Conservation (phyloP, 1,140 invertebrate species). For the Sycobia sp. region DNA sequence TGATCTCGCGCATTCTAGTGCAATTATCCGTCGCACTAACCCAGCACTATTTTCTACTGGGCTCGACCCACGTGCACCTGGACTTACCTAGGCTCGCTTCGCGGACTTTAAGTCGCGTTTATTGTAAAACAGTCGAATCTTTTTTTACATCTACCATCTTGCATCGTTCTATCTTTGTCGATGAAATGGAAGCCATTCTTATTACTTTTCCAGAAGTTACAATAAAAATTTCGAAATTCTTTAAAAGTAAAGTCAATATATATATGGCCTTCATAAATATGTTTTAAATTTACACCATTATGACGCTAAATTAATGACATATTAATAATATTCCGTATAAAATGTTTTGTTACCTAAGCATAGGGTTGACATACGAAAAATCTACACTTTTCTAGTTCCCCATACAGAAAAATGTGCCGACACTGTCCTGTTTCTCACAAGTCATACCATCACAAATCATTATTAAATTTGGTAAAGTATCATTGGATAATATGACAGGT, state of each 20-base stretch:
- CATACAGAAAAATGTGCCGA: too few species aligned
- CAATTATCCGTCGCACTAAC: too few species aligned
- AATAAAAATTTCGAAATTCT: constrained; percentile 46
- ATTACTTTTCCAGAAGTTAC: constrained; percentile 37
- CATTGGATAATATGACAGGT: too few species aligned
- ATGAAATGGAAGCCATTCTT: constrained; percentile 38
- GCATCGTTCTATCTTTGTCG: constrained; percentile 37
- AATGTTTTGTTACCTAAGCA: constrained; percentile 53
- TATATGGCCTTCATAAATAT: constrained; percentile 55
- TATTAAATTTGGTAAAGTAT: too few species aligned
- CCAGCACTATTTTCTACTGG: too few species aligned
- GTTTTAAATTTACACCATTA: constrained; percentile 55
- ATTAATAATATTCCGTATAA: constrained; percentile 56
- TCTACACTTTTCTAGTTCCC: too few species aligned
- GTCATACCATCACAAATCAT: too few species aligned
- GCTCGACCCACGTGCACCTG: too few species aligned
- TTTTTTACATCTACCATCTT: constrained; percentile 34
- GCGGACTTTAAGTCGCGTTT: too few species aligned
- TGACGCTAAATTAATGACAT: constrained; percentile 54
- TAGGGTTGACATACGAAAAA: constrained; percentile 45
- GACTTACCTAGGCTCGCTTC: too few species aligned
- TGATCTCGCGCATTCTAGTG: too few species aligned
- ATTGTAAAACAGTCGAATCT: constrained; percentile 35
- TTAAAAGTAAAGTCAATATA: constrained; percentile 48
- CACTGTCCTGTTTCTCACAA: too few species aligned